Evolutionary conservation across 2,888 invertebrate species (phyloP), one percentile per base, ranked within the genome.

Genomic region (Chrysomela aeneicollis): DNA sequence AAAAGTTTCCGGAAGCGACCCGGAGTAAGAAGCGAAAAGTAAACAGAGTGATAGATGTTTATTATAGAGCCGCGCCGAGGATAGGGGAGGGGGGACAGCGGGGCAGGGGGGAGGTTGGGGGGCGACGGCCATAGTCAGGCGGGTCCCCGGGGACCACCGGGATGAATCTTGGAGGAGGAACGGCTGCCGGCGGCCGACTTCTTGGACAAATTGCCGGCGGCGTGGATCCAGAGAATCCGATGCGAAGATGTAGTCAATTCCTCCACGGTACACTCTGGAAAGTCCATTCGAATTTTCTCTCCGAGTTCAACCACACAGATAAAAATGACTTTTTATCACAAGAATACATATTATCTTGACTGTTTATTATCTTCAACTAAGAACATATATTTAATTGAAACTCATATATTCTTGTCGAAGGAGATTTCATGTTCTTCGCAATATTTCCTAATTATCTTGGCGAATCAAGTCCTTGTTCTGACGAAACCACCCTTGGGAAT

Each of bases 201-300:
- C 80, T 81, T 80, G 81, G 81, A 82, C 82, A 82, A 82, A 82
- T 82, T 82, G 81, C 81, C 78, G 76, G 77, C 74, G 77, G 79
- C 76, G 76, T 76, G 77, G 78, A 77, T 77, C 77, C 73, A 76
- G 55, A 59, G 68, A 68, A 68, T 51, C 53, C 61, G 47, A 62
- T 66, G 60, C 58, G 51, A 53, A 15, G 30, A 15, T 8, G n/a
- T 42, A 50, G 32, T 46, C 47, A 12, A 55, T 72, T 71, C 67
- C 74, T 64, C 71, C 73, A 73, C 22, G 53, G 70, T 67, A 65
- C 47, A 55, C n/a, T n/a, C n/a, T n/a, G n/a, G n/a, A n/a, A n/a
- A n/a, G n/a, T n/a, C n/a, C n/a, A n/a, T n/a, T n/a, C n/a, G n/a
- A n/a, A n/a, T n/a, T n/a, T n/a, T n/a, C n/a, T n/a, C n/a, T n/a